Conservation (phyloP, 2,797 vertebrate species). For the Hirundo rustica region DNA sequence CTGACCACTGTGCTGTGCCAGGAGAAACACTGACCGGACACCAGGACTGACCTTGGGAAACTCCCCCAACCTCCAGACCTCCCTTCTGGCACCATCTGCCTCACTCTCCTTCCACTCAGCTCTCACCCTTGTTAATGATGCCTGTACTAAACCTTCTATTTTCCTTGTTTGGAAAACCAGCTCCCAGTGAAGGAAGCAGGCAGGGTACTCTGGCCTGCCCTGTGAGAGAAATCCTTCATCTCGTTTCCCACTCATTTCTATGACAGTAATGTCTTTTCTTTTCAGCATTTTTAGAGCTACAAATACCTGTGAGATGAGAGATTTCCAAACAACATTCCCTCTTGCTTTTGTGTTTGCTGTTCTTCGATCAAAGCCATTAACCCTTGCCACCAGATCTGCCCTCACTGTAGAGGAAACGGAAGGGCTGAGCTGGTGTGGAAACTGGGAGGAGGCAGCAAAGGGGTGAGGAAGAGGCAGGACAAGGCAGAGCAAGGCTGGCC, state of each 20-base stretch:
- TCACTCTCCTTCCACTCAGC: neutral
- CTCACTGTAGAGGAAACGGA: neutral
- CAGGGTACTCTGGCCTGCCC: neutral
- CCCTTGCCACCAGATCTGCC: neutral
- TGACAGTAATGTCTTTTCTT: neutral
- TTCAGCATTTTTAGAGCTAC: neutral
- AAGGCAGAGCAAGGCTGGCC: neutral
- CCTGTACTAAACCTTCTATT: neutral
- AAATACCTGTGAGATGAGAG: neutral
- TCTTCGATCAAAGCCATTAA: neutral
- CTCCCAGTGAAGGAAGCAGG: neutral
- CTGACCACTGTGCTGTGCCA: neutral
- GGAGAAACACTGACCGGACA: neutral
- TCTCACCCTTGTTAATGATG: neutral
- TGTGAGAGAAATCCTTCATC: neutral
- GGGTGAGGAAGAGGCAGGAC: neutral
- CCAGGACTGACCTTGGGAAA: neutral
- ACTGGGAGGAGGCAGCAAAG: neutral
- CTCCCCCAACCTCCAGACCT: neutral
- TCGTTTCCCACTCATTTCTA: conserved; percentile 4
- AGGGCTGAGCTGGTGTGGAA: neutral
- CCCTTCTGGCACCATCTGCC: neutral
- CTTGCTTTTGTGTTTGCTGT: neutral
- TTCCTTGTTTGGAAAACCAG: neutral
- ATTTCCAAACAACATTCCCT: neutral